Conservation (phyloP, 1,140 invertebrate genomes). For the Bombus sibiricus region DNA sequence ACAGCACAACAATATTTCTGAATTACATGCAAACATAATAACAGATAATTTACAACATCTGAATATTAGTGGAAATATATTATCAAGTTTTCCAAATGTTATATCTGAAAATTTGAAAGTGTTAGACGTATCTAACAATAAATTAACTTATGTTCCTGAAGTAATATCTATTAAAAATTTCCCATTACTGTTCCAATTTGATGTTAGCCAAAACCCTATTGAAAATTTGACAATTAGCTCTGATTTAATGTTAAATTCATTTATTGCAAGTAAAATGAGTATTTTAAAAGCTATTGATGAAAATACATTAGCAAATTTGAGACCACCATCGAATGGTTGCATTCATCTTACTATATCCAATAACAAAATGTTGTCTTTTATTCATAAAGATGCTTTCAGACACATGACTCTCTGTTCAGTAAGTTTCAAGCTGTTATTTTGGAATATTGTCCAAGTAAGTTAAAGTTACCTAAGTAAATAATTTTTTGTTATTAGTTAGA, state of each 20-base stretch:
- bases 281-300: conserved; percentile 64
- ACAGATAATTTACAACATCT: conserved; percentile 63
- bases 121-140: conserved; percentile 83
- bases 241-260: conserved; percentile 63
- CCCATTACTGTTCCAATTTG: conserved; percentile 67
- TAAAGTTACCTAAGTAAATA: neutral
- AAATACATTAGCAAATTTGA: conserved; percentile 68
- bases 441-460: conserved; percentile 15
- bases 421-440: conserved; percentile 58
- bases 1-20: conserved; percentile 63
- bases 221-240: conserved; percentile 65
- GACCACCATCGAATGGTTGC: conserved; percentile 59
- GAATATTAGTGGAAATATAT: conserved; percentile 73
- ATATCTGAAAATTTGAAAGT: conserved; percentile 74
- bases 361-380: conserved; percentile 62
- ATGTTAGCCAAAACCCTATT: conserved; percentile 71
- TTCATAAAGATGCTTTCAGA: conserved; percentile 64
- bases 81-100: conserved; percentile 65
- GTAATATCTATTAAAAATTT: conserved; percentile 68
- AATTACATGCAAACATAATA: conserved; percentile 42
- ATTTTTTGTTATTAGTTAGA: conserved; percentile 70
- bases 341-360: conserved; percentile 71
- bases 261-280: conserved; percentile 64
- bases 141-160: conserved; percentile 74
- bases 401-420: conserved; percentile 73